Base-by-base conservation (phyloP, 2,888 invertebrate species). In the Temnothorax unifasciatus region DNA sequence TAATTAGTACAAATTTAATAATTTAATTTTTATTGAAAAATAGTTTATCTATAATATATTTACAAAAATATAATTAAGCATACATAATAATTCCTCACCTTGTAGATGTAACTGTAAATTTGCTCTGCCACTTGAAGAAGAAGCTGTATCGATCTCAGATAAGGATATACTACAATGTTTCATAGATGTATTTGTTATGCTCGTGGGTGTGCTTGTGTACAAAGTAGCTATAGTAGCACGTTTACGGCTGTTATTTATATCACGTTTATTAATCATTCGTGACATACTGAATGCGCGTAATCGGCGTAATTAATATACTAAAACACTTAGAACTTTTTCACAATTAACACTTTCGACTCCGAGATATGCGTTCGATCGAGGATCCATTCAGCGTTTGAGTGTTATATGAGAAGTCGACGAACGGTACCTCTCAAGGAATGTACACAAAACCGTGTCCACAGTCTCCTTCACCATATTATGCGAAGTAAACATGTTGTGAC, bases 51-150 rank as follows among this genome's bases (percentile, higher is more conserved):
- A 41, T 63, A 41, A 38, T 38, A 63, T 11, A 50, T 15, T 50
- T 50, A 11, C 2, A 18, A 50, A 63, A 63, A 34, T 63, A 63
- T 50, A 76, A 76, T 50, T 21, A 21, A 47, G 25, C 3, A 0
- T 3, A 1, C 3, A 25, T 25, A 64, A 47, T 47, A 13, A 47
- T 15, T 34, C 4, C 21, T 76, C 5, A 76, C 41, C 41, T 77
- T n/a, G 5, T 13, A 15, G 2, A n/a, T 13, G 9, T 1, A 13
- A 54, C 4, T 11, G 9, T n/a, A n/a, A 41, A 44, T 9, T n/a
- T 15, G 3, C 15, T 68, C 13, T 38, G 1, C 2, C 54, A 44
- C 52, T 77, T 21, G 66, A 77, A 11, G 66, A 77, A 11, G 77
- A 68, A 41, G 9, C 13, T 11, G 77, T 41, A 15, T 41, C 69